Conservation (phyloP, 2,797 vertebrate genomes). For the Cercopithecus hamlyni region DNA sequence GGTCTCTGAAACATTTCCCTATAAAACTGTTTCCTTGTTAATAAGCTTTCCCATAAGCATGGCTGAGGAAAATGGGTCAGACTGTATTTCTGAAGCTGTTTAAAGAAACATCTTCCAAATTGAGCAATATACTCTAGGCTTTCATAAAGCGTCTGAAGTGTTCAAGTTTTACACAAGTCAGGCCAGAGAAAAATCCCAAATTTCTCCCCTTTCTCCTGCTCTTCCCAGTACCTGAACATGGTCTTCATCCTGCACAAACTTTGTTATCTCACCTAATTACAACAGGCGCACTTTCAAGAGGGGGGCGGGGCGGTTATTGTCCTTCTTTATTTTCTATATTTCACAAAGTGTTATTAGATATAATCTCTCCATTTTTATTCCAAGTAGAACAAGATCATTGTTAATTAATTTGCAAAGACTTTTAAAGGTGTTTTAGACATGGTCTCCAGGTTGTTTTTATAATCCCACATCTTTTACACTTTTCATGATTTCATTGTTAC, state of each 20-base stretch:
- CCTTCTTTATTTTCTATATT: neutral
- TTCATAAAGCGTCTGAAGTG: conserved; percentile 24
- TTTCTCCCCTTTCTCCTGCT: neutral
- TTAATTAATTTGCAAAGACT: neutral
- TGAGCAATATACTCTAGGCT: conserved; percentile 29
- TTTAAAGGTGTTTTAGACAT: neutral
- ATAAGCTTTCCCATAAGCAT: conserved; percentile 58
- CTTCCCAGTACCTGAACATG: neutral
- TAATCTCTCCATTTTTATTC: neutral
- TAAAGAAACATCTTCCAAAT: conserved; percentile 52
- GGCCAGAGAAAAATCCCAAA: neutral
- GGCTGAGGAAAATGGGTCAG: conserved; percentile 48
- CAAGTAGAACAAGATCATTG: neutral
- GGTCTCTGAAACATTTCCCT: conserved; percentile 58
- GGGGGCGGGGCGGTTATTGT: fast-evolving
- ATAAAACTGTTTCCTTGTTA: conserved; percentile 59
- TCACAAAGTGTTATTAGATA: neutral
- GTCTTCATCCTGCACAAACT: neutral
- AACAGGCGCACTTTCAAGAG: neutral
- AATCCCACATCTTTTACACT: neutral
- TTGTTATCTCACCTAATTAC: neutral
- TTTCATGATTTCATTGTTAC: neutral
- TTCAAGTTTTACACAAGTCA: conserved; percentile 4
- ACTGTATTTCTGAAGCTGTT: conserved; percentile 52
- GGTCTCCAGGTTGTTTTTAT: neutral